These are phyloP conservation scores for Volucella inflata DNA, from an alignment of 2,888 invertebrate species.

Conservation along the genomic window DNA sequence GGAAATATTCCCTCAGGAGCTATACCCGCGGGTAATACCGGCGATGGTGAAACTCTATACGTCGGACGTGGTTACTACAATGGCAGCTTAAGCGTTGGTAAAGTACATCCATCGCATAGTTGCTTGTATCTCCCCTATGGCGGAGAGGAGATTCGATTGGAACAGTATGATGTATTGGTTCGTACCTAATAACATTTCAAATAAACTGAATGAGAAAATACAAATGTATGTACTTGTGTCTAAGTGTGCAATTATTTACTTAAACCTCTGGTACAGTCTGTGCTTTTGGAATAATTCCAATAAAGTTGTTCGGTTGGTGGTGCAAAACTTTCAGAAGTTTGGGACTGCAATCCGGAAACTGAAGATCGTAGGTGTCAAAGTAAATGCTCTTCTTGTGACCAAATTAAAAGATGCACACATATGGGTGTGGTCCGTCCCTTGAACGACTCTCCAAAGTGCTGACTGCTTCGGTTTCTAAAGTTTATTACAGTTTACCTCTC, in stretches of 20 bases:
- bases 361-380: slow-evolving; percentile 24
- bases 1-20: slow-evolving; percentile 77
- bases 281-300: slow-evolving; percentile 24
- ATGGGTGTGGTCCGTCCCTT: not conserved
- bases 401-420: slow-evolving; percentile 32
- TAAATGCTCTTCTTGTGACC: slow-evolving; percentile 35
- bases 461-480: slow-evolving; percentile 2
- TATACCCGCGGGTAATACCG: slow-evolving; percentile 82
- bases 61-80: slow-evolving; percentile 85
- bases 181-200: slow-evolving; percentile 56
- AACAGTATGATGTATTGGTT: slow-evolving; percentile 89
- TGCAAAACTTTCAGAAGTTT: not conserved
- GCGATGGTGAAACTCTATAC: slow-evolving; percentile 85
- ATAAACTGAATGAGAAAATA: slow-evolving; percentile 26
- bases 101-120: slow-evolving; percentile 88
- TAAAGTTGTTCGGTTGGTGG: not conserved
- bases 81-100: slow-evolving; percentile 80
- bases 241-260: slow-evolving; percentile 34
- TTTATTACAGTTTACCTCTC: slow-evolving; percentile 24
- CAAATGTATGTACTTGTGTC: not conserved
- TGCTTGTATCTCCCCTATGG: slow-evolving; percentile 88
- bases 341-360: not conserved
- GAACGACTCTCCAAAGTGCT: slow-evolving; percentile 8
- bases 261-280: slow-evolving; percentile 22
- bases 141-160: slow-evolving; percentile 87